phyloP scores from a whole-genome alignment of 2,113 vertebrate genomes.

The Bombycilla garrulus region DNA sequence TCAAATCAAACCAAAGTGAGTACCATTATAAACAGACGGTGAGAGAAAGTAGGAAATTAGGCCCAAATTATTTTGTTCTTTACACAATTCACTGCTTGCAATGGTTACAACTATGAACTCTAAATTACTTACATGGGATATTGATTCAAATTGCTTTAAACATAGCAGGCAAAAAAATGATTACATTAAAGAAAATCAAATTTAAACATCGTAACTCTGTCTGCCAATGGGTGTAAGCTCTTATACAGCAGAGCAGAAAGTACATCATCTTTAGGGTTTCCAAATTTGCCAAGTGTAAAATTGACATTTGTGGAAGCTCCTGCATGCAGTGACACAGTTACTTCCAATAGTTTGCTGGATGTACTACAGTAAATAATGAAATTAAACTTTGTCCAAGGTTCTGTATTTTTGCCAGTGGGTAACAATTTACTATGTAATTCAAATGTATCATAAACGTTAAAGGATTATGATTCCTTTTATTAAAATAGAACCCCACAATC shows the following conservation, averaged over 20 bases:
- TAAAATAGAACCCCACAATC: background rate
- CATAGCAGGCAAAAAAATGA: background rate
- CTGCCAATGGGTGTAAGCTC: background rate
- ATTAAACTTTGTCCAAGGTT: background rate
- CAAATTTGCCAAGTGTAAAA: constrained; percentile 1
- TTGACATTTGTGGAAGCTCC: background rate
- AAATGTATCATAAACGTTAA: background rate
- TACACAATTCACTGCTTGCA: background rate
- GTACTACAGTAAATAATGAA: background rate
- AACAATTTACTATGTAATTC: background rate
- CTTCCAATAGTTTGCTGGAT: background rate
- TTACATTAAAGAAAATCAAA: constrained; percentile 22
- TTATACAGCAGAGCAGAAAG: background rate
- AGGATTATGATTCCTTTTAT: background rate
- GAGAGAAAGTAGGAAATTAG: background rate
- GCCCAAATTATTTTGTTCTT: background rate
- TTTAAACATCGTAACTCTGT: background rate
- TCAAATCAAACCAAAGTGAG: background rate
- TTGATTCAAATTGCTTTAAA: constrained; percentile 19
- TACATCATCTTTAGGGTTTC: background rate
- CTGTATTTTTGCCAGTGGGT: background rate
- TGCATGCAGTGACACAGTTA: background rate
- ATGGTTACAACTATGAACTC: background rate
- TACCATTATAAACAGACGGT: background rate
- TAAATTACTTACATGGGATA: background rate